Percentiles rank a stretch among this genome's conserved stretches.
These are phyloP conservation scores for Rachycentron canadum DNA, from an alignment of 2,797 vertebrate genomes.

Conservation along the genomic window DNA sequence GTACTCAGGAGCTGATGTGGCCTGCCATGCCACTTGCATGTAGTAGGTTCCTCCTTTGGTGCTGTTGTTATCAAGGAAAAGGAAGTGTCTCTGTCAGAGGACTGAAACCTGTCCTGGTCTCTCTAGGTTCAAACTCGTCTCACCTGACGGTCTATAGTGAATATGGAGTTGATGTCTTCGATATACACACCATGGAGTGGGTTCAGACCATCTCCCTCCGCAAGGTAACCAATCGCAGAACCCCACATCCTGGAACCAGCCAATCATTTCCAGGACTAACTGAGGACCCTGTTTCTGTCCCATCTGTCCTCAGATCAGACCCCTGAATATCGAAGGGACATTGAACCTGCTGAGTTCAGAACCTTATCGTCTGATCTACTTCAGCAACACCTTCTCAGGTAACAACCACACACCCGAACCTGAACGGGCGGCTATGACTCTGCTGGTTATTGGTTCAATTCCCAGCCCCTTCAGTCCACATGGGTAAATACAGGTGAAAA, in stretches of 20 bases:
- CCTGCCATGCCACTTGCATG: conserved; percentile 93
- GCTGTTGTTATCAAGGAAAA: background rate
- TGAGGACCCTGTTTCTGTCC: background rate
- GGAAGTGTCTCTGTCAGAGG: background rate
- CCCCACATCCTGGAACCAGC: background rate
- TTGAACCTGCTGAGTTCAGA: conserved; percentile 94
- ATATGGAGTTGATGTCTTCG: conserved; percentile 95
- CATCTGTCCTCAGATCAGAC: conserved; percentile 87
- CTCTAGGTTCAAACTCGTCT: conserved; percentile 90
- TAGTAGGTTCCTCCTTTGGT: conserved; percentile 86
- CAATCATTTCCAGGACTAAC: background rate
- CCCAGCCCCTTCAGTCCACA: too few relatives aligned
- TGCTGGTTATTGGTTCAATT: too few relatives aligned
- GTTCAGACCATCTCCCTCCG: conserved; percentile 95
- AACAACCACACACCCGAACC: conserved; percentile 7
- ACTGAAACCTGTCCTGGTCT: conserved; percentile 31
- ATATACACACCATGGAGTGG: conserved; percentile 93
- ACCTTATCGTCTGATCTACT: conserved; percentile 93
- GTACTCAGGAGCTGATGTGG: conserved; percentile 98
- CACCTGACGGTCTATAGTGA: conserved; percentile 96
- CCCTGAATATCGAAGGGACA: conserved; percentile 92
- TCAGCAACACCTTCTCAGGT: conserved; percentile 90
- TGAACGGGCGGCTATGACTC: too few relatives aligned
- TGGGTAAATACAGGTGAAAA: too few relatives aligned
- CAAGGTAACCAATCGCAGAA: conserved; percentile 82